A percentile compares a stretch with the other conserved stretches of the same genome.
These are phyloP conservation scores for Neotragus pygmaeus DNA, from an alignment of 2,113 vertebrate species.

Conservation along the genomic window DNA sequence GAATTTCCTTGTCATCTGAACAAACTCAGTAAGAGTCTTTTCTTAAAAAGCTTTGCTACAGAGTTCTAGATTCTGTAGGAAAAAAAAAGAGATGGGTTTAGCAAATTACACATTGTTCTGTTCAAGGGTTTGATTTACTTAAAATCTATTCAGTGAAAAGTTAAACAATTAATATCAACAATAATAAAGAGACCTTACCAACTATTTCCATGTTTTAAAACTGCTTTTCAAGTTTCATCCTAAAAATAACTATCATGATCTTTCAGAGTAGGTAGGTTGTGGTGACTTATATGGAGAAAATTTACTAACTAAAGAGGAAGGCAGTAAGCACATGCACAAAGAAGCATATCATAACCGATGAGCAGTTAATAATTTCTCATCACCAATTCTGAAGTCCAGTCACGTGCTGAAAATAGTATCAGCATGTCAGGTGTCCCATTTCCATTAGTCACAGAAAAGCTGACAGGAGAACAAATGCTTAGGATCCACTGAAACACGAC, in stretches of 20 bases:
- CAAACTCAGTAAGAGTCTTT: neutral
- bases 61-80: neutral
- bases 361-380: conserved; percentile 5
- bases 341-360: neutral
- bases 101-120: neutral
- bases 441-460: neutral
- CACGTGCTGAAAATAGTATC: neutral
- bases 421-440: neutral
- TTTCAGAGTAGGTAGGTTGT: neutral
- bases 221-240: neutral
- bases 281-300: neutral
- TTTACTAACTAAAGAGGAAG: neutral
- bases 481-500: neutral
- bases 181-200: neutral
- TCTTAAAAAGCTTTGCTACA: conserved; percentile 5
- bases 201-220: neutral
- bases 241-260: conserved; percentile 32
- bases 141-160: neutral
- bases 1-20: neutral
- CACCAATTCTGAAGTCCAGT: conserved; percentile 3
- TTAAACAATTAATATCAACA: neutral
- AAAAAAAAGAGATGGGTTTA: neutral
- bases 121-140: neutral
- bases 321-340: neutral
- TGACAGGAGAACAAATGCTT: neutral